Base-by-base conservation (phyloP, 2,113 vertebrate genomes). In the Orycteropus afer region DNA sequence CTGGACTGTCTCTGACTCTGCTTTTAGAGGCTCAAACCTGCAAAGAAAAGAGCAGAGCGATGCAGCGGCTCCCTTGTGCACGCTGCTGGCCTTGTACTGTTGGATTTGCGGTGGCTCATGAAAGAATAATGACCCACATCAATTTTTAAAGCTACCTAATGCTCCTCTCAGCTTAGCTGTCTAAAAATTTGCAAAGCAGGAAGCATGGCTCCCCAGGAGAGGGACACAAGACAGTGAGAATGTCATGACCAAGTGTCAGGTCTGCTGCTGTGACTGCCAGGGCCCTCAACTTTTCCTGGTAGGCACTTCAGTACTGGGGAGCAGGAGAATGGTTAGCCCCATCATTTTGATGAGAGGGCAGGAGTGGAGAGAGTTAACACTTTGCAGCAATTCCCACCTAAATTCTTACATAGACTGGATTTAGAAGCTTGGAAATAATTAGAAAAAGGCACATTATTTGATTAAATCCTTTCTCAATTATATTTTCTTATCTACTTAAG, bases 71-170 rank as follows among this genome's bases (percentile, higher is more conserved):
- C 84, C 45, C 59, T 47, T 1, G 67, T 59, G 29, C 42, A 3
- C 22, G 78, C 77, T 71, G 47, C 71, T 82, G 45, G 93, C 94
- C 93, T 94, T 77, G 67, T 82, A 76, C 61, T 53, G 59, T 67
- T 95, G 94, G 59, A 49, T 92, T 97, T 84, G 74, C 7, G 8
- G 71, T 78, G 86, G 18, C 49, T 97, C 88, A 97, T 96, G 93
- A 96, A 97, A 93, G 63, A 96, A 74, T 95, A 90, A 96, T 90
- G 87, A 77, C 29, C 47, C 8, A 15, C 84, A 94, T 96, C 79
- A 85, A 96, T 93, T 81, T 95, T 95, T 95, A 96, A 97, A 96
- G 76, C 89, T 34, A 42, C 61, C 80, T 94, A 96, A 95, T 92
- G 49, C 57, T 96, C 40, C 76, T 69, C 76, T 97, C 69, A 91